Conservation (phyloP, 2,797 vertebrate genomes). For the Rhinichthys osculus region DNA sequence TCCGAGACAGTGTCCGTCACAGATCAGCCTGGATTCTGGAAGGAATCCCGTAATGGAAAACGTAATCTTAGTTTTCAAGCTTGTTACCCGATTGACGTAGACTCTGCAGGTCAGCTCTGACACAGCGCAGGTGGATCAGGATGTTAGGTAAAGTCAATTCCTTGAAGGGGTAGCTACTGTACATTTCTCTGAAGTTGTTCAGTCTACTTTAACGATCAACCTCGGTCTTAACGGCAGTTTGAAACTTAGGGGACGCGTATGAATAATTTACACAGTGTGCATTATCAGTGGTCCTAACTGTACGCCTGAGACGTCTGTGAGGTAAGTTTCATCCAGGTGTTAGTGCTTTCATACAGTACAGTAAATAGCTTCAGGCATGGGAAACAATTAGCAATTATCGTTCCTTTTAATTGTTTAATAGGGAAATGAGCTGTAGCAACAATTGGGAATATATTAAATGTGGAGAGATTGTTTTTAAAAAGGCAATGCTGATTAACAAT, state of each 20-base stretch:
- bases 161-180: conserved; percentile 45
- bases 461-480: background rate
- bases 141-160: conserved; percentile 41
- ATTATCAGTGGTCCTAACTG: background rate
- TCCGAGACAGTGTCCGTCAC: background rate
- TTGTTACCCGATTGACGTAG: conserved; percentile 47
- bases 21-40: conserved; percentile 11
- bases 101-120: conserved; percentile 29
- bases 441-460: background rate
- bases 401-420: background rate
- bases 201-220: conserved; percentile 51
- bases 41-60: conserved; percentile 23
- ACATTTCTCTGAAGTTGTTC: conserved; percentile 41
- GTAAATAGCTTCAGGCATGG: background rate
- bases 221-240: conserved; percentile 58
- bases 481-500: background rate
- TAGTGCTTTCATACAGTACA: background rate
- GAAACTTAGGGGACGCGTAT: conserved; percentile 25
- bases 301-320: background rate
- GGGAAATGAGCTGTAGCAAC: background rate
- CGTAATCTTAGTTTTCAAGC: conserved; percentile 53
- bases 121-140: conserved; percentile 17
- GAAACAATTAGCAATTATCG: background rate
- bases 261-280: conserved; percentile 5
- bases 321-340: conserved; percentile 22